Base-by-base conservation (phyloP, 2,797 vertebrate genomes). In the Myripristis jacobus region DNA sequence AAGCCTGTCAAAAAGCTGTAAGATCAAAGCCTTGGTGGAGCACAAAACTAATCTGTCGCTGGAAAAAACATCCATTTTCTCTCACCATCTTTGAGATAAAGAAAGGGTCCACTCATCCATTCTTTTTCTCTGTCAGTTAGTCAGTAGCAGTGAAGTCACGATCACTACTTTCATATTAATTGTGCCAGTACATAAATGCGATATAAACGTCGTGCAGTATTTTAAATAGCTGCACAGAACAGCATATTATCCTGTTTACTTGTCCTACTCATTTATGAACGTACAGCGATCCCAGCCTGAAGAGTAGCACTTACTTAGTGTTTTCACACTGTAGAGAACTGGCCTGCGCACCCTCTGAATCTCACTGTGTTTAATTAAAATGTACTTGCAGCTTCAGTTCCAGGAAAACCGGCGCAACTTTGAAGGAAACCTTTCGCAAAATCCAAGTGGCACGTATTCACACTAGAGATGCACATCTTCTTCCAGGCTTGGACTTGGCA, bases 11-110 rank as follows among this genome's bases (percentile, higher is more conserved):
- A 69, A 86, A 76, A 87, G 87, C 85, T 66, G 89, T 74, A 69
- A 85, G 87, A 93, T 91, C 88, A 93, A 91, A 91, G 88, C 76
- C 53, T 76, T 64, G 70, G 43, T 69, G 62, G 54, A 73, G 75
- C 62, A 51, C 76, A 89, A 87, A 90, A 91, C 88, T 89, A 85
- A 91, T 91, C 84, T 88, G 85, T 79, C 83, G 80, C 85, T 83
- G 82, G 81, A 79, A 86, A 79, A 81, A 70, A 66, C 63, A 67
- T 38, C 41, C 66, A 56, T 50, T 65, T 66, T 66, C 58, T 69
- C 70, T 53, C 68, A 66, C 66, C 55, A 77, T 83, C 62, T 66
- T 5, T n/a, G 52, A 80, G 67, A 84, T 44, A 36, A 31, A 77
- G 44, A 67, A 44, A 43, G 53, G 60, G 81, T 41, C 64, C 78